phyloP scores from a whole-genome alignment of 1,140 invertebrate genomes.

The Chrysopa pallens region DNA sequence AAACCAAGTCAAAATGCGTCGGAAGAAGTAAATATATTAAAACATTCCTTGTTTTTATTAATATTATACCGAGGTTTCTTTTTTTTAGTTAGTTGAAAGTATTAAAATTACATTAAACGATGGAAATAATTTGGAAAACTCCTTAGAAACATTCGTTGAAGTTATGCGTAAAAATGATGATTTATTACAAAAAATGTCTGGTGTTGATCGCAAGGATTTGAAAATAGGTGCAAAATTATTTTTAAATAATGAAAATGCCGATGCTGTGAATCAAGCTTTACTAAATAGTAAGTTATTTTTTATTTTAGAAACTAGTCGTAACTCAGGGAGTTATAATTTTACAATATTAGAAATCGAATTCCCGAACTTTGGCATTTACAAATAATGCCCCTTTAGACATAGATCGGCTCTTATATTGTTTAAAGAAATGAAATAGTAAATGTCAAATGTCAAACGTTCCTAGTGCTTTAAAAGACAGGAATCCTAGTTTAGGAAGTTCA shows the following conservation, averaged over 20 bases:
- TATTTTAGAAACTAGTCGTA: too few relatives aligned
- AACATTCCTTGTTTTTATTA: not conserved
- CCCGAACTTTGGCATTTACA: too few relatives aligned
- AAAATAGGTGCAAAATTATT: constrained; percentile 48
- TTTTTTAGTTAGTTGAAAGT: constrained; percentile 47
- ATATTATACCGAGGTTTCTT: too few relatives aligned
- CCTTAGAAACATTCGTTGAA: constrained; percentile 16
- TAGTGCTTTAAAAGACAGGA: too few relatives aligned
- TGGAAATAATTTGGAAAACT: constrained; percentile 23
- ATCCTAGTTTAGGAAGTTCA: too few relatives aligned
- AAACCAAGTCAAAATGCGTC: constrained; percentile 64
- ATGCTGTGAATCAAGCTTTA: constrained; percentile 31
- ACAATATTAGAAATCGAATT: too few relatives aligned
- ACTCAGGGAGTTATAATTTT: too few relatives aligned
- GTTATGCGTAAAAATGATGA: constrained; percentile 29
- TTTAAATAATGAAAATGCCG: constrained; percentile 33
- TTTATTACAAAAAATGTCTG: constrained; percentile 33
- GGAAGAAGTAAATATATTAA: constrained; percentile 48
- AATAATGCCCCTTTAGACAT: too few relatives aligned
- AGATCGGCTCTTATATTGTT: too few relatives aligned
- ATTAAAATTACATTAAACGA: constrained; percentile 42
- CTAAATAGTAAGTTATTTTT: constrained; percentile 27
- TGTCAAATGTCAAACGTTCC: too few relatives aligned
- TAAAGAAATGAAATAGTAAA: too few relatives aligned
- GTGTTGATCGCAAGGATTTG: constrained; percentile 36